Evolutionary conservation across 2,797 vertebrate genomes (phyloP), one percentile per base, ranked within the genome.

Genomic region (Scyliorhinus canicula): DNA sequence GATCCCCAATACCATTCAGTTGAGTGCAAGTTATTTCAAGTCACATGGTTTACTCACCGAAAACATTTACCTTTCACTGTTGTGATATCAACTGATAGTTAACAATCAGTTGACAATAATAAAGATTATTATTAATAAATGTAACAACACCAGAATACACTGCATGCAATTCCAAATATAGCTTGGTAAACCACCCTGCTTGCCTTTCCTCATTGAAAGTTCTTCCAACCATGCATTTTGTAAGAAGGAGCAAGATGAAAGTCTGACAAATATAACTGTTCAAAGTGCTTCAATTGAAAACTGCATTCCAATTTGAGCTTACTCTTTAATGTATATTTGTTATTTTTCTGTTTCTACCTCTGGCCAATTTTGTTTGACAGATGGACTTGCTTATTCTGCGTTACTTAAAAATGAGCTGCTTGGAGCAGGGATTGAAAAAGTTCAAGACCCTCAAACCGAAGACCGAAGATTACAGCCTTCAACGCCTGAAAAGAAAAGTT

Each of bases 391-490:
- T 60, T 99, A 99, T 96, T 99, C 99, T 0, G 99, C 99, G 40
- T 97, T 99, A 96, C 97, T 99, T 95, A 99, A 99, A 97, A 99
- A 99, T 0, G 99, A 99, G 95, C 97, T 99, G 95, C 96, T 99
- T 2, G 99, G 99, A 14, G 99, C 99, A 0, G 99, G 99, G 44
- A 99, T 99, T 0, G 99, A 99, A 96, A 99, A 99, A 95, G 99
- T 99, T 60, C 98, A 99, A 96, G 99, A 99, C 96, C 99, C 99
- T 0, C 99, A 99, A 97, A 99, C 98, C 0, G 99, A 99, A 95
- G 99, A 99, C 95, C 97, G 99, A 60, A 97, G 99, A 95, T 97
- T 99, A 50, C 99, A 99, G 96, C 98, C 98, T 0, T 99, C 99
- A 79, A 99, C 98, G 0, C 99, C 99, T 0, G 98, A 98, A 96